A percentile compares a stretch with the other conserved stretches of the same genome.
Evolutionary conservation across 2,113 vertebrate species (phyloP).

Genomic region (Chlorocebus sabaeus): DNA sequence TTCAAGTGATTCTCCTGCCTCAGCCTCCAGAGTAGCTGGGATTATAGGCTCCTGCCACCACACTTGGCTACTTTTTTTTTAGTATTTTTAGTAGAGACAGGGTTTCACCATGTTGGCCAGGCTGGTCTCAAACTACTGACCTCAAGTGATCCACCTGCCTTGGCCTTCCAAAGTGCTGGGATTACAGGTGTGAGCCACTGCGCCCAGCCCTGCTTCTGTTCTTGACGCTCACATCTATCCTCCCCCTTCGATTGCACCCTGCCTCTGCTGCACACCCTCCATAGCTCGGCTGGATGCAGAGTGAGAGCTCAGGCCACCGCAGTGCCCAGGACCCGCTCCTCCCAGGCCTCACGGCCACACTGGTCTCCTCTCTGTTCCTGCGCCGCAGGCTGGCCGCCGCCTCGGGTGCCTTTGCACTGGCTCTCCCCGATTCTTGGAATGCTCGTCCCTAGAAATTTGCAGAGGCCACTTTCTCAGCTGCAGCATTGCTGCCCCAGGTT

Average conservation of each 20-base stretch:
- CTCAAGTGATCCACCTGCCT: too few species aligned
- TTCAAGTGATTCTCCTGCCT: too few species aligned
- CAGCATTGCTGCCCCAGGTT: not conserved
- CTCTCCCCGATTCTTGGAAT: not conserved
- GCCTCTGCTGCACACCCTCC: not conserved
- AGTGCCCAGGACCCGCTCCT: not conserved
- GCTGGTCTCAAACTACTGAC: too few species aligned
- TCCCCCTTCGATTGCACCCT: rapidly evolving
- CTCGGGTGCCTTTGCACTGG: not conserved
- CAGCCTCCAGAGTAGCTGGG: too few species aligned
- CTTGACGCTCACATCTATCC: rapidly evolving
- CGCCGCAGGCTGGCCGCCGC: not conserved
- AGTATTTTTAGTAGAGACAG: too few species aligned
- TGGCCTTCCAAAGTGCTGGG: too few species aligned
- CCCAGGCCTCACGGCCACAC: not conserved
- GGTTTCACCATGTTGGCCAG: too few species aligned
- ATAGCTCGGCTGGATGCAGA: not conserved
- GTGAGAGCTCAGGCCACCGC: not conserved
- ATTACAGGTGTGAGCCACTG: too few species aligned
- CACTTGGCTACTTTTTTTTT: too few species aligned
- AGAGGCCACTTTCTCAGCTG: rapidly evolving
- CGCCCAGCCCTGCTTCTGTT: not conserved
- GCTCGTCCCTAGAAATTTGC: not conserved
- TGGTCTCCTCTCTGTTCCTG: not conserved
- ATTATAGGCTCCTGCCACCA: too few species aligned